Conservation (phyloP, 2,797 vertebrate species). For the Simalia tracyae region DNA sequence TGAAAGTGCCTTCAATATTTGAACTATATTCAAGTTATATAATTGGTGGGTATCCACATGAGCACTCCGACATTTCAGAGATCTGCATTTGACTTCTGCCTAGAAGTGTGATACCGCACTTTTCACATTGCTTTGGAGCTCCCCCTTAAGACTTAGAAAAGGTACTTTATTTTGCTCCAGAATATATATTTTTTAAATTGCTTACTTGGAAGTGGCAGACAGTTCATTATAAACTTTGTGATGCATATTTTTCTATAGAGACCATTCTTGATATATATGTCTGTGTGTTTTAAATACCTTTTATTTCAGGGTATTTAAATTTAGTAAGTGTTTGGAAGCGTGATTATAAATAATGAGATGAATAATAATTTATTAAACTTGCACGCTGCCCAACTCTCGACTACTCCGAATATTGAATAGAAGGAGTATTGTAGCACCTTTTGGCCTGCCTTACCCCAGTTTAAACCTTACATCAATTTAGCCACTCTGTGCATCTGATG, state of each 20-base stretch:
- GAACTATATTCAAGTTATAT: background rate
- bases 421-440: background rate
- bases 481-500: background rate
- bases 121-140: background rate
- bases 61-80: background rate
- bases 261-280: background rate
- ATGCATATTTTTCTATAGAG: background rate
- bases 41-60: background rate
- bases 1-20: conserved; percentile 12
- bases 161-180: background rate
- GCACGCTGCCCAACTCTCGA: background rate
- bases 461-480: background rate
- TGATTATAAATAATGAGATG: background rate
- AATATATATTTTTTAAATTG: background rate
- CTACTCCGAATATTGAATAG: background rate
- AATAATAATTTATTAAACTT: background rate
- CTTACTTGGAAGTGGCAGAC: background rate
- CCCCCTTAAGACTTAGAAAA: background rate
- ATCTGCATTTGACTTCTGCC: background rate
- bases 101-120: background rate
- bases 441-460: background rate
- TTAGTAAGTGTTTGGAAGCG: background rate
- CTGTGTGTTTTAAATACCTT: background rate
- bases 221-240: background rate
- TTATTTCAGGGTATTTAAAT: background rate